phyloP scores from a whole-genome alignment of 2,797 vertebrate species.

The Cuculus canorus region DNA sequence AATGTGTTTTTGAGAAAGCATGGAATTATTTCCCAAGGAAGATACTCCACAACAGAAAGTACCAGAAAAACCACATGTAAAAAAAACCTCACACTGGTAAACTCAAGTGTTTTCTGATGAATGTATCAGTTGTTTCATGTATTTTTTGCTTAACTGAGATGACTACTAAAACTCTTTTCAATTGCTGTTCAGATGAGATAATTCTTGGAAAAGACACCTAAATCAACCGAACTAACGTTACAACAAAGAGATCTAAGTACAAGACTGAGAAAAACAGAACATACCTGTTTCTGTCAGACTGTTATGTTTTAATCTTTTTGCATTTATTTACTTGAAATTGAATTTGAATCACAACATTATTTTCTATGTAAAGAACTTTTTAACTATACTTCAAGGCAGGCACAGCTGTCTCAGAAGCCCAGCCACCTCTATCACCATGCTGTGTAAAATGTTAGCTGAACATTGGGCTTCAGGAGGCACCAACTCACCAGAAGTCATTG shows the following conservation, averaged over 20 bases:
- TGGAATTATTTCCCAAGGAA: background rate
- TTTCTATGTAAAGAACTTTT: background rate
- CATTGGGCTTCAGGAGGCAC: background rate
- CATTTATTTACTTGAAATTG: background rate
- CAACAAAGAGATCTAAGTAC: background rate
- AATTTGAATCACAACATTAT: background rate
- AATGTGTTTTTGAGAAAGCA: background rate
- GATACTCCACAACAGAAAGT: background rate
- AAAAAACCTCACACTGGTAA: background rate
- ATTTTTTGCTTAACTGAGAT: background rate
- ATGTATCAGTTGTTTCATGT: fast-evolving
- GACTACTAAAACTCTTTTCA: background rate
- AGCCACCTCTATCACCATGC: background rate
- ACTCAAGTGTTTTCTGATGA: background rate
- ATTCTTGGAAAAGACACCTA: background rate
- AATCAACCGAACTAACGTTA: background rate
- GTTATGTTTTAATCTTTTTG: background rate
- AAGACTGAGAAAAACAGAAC: background rate
- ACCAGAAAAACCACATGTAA: background rate
- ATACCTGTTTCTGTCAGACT: background rate
- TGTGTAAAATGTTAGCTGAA: background rate
- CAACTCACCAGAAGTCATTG: background rate
- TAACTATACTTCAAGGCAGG: background rate
- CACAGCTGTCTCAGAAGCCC: background rate
- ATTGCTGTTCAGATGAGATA: background rate